Percentiles rank a stretch among this genome's conserved stretches.
Evolutionary conservation across 2,888 invertebrate species (phyloP).

Genomic region (Dasypolia templi): DNA sequence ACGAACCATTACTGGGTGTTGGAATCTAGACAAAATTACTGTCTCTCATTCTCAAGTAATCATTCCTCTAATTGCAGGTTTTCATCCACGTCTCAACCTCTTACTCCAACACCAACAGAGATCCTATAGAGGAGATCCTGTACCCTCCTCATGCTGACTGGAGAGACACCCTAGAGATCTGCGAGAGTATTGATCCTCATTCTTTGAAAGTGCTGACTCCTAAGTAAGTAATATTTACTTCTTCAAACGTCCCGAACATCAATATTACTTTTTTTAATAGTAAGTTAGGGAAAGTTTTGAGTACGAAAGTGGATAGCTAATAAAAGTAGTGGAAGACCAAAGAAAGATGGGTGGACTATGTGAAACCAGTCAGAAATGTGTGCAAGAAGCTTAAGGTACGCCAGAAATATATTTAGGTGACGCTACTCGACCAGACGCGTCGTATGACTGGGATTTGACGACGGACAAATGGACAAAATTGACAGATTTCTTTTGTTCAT

Average conservation of each 20-base stretch:
- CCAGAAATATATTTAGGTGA: too few relatives aligned
- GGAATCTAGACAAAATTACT: neutral
- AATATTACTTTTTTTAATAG: neutral
- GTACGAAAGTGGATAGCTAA: too few relatives aligned
- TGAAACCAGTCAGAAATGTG: too few relatives aligned
- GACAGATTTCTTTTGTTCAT: too few relatives aligned
- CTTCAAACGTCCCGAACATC: neutral
- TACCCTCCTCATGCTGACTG: constrained; percentile 93
- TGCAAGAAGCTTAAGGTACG: too few relatives aligned
- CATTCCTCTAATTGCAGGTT: constrained; percentile 81
- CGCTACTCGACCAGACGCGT: too few relatives aligned
- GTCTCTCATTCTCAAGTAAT: neutral
- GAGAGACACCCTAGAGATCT: constrained; percentile 92
- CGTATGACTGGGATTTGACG: too few relatives aligned
- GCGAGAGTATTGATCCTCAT: constrained; percentile 91
- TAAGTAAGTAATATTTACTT: constrained; percentile 88
- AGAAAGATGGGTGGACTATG: too few relatives aligned
- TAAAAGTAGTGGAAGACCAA: too few relatives aligned
- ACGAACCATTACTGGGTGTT: neutral
- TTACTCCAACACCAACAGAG: constrained; percentile 95
- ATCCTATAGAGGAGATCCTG: constrained; percentile 93
- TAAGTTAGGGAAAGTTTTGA: neutral
- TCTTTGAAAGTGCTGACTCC: constrained; percentile 90
- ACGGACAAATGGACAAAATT: too few relatives aligned
- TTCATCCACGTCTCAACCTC: constrained; percentile 96